phyloP scores from a whole-genome alignment of 1,140 invertebrate species.

The Drosophila seguyi region DNA sequence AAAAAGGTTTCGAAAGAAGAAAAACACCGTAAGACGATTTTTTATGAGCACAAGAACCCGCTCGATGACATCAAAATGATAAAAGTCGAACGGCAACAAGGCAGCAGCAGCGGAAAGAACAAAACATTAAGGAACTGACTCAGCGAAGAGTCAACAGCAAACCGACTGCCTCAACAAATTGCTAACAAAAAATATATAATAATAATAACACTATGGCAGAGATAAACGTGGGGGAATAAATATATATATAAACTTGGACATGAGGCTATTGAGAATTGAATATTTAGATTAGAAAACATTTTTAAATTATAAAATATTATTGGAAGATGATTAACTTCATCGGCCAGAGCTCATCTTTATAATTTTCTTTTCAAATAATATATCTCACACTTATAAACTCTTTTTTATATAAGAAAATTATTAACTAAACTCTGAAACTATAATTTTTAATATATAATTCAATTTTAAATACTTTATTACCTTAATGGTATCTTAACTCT shows the following conservation, averaged over 20 bases:
- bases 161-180: slow-evolving; percentile 65
- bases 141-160: slow-evolving; percentile 48
- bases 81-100: slow-evolving; percentile 54
- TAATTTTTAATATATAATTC: not conserved
- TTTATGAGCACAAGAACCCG: slow-evolving; percentile 61
- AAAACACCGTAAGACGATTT: slow-evolving; percentile 59
- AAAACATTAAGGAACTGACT: slow-evolving; percentile 54
- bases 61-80: slow-evolving; percentile 68
- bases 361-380: not conserved
- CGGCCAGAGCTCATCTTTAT: no score
- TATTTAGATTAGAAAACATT: not conserved
- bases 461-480: no score
- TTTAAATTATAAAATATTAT: not conserved
- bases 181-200: slow-evolving; percentile 16
- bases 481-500: not conserved
- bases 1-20: slow-evolving; percentile 26
- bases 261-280: not conserved
- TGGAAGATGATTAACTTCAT: not conserved
- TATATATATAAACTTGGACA: slow-evolving; percentile 10
- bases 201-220: slow-evolving; percentile 7
- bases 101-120: slow-evolving; percentile 29
- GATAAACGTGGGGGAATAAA: slow-evolving; percentile 34
- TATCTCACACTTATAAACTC: no score
- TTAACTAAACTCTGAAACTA: no score
- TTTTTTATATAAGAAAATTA: not conserved